Percentiles rank a stretch among this genome's conserved stretches.
Conservation (phyloP, 2,888 invertebrate genomes). For the Melinaea menophilus region DNA sequence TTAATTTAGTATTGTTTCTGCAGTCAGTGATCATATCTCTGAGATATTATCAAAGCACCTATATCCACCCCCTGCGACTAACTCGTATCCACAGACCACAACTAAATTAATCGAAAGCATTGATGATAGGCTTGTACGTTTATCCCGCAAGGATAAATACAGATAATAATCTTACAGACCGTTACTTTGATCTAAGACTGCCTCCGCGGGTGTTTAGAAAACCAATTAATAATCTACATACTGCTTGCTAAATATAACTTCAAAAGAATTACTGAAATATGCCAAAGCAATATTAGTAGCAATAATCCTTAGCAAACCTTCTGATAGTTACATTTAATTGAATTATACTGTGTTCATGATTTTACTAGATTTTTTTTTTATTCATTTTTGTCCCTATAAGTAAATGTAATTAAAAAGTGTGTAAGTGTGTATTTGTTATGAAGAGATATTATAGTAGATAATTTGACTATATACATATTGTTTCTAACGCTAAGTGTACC, state of each 20-base stretch:
- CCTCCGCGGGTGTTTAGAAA: conserved; percentile 35
- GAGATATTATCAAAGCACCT: conserved; percentile 40
- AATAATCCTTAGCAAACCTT: no score
- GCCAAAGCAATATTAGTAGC: no score
- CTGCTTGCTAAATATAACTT: background rate
- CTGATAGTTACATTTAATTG: no score
- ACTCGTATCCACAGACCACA: conserved; percentile 10
- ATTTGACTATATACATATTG: background rate
- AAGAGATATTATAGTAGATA: background rate
- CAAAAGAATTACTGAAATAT: no score
- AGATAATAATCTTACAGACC: conserved; percentile 50
- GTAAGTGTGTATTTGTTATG: background rate
- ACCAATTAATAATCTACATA: conserved; percentile 9
- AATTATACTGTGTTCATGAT: no score
- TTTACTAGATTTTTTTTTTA: no score
- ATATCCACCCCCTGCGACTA: conserved; percentile 21
- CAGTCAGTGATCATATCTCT: conserved; percentile 48
- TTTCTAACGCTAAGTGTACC: conserved; percentile 29
- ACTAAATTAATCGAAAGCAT: conserved; percentile 61
- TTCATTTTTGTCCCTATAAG: no score
- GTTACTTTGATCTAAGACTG: conserved; percentile 53
- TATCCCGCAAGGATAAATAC: conserved; percentile 62
- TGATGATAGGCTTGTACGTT: conserved; percentile 57
- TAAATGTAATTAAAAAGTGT: no score
- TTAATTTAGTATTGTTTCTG: conserved; percentile 64